Percentiles rank a stretch among this genome's conserved stretches.
Conservation (phyloP, 2,113 vertebrate species). For the Heptranchias perlo region DNA sequence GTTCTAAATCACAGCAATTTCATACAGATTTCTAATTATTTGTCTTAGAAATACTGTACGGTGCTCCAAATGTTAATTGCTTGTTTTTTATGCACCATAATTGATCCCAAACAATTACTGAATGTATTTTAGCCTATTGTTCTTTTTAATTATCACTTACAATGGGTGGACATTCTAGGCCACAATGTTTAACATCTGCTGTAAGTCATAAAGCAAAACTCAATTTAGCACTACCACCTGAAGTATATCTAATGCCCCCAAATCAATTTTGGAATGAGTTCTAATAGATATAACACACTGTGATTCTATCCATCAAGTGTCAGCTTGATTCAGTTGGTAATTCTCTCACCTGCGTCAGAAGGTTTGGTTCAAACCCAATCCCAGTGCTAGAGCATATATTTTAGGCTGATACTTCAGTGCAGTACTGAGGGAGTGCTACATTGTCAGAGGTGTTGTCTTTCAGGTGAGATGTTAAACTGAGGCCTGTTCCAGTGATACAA, state of each 20-base stretch:
- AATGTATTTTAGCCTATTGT: not conserved
- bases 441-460: not conserved
- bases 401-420: not conserved
- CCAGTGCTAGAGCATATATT: not conserved
- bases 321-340: not conserved
- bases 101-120: not conserved
- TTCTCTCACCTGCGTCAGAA: not conserved
- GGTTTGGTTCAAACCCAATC: not conserved
- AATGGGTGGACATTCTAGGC: not conserved
- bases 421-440: not conserved
- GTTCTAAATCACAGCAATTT: too few relatives aligned
- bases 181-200: too few relatives aligned
- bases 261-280: not conserved
- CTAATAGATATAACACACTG: not conserved
- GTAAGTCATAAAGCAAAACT: not conserved
- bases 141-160: not conserved
- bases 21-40: too few relatives aligned
- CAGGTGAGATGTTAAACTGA: not conserved
- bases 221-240: not conserved
- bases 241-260: not conserved
- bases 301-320: not conserved
- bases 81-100: not conserved
- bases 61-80: too few relatives aligned
- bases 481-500: not conserved
- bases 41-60: too few relatives aligned